These are phyloP conservation scores for Hippotragus niger DNA, from an alignment of 2,113 vertebrate species.

Conservation along the genomic window DNA sequence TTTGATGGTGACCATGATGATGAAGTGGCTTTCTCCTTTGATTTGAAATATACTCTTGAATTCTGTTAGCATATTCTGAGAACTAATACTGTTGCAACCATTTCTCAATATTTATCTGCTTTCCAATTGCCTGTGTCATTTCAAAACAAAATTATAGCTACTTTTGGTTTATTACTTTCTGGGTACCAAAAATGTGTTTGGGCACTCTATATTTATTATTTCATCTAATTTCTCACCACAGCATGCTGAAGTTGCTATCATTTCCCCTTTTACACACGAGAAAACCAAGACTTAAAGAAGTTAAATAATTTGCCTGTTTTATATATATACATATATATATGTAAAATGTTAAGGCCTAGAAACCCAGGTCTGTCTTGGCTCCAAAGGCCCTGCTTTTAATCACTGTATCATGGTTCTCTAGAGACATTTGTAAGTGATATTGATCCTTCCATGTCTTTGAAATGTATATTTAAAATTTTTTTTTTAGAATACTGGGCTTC, in stretches of 20 bases:
- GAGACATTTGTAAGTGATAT: background rate
- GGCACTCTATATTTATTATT: background rate
- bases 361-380: background rate
- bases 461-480: background rate
- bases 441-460: constrained; percentile 19
- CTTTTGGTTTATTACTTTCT: background rate
- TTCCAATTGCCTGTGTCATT: background rate
- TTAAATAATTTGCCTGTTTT: background rate
- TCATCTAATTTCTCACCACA: constrained; percentile 21
- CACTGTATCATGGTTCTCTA: background rate
- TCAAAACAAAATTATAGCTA: background rate
- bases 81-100: constrained; percentile 7
- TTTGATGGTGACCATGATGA: constrained; percentile 8
- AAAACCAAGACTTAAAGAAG: constrained; percentile 8
- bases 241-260: background rate
- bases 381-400: background rate
- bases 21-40: background rate
- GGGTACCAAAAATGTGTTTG: background rate
- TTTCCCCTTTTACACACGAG: constrained; percentile 13
- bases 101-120: constrained; percentile 24
- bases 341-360: background rate
- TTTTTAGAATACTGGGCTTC: background rate
- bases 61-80: constrained; percentile 7
- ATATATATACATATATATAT: too few relatives aligned
- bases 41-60: background rate